Evolutionary conservation across 2,797 vertebrate genomes (phyloP), one percentile per base, ranked within the genome.

Genomic region (Crocidura indochinensis): DNA sequence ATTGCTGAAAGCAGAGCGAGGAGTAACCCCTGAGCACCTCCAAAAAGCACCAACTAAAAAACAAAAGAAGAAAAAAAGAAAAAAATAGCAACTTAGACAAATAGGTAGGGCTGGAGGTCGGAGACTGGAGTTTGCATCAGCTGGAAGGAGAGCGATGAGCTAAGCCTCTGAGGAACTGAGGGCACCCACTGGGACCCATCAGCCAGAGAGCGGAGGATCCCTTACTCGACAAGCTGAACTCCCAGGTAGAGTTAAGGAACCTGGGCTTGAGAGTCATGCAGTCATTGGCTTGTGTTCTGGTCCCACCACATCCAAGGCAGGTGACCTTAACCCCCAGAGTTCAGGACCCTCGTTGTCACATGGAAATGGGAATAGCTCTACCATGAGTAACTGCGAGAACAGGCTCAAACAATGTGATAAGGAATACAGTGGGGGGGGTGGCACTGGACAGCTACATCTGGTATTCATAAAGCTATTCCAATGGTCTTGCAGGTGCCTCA

Each of bases 51-150:
- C n/a, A 38, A 38, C 38, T 38, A 38, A 38, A 38, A 38, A 38
- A 38, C 2, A 38, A 38, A 38, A 38, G 38, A 38, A 38, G 38
- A 38, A 38, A 38, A 38, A 5, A 38, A 38, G 38, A 38, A 38
- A 38, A 38, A 38, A 38, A 38, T 38, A 2, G 38, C 38, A 38
- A 38, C 84, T 47, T 46, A 26, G 5, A 73, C 19, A 10, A 84
- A 68, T 29, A 29, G 64, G 68, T 1, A 19, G 84, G 8, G 8
- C 76, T 53, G 15, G 56, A 94, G 67, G 71, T 68, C 80, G 84
- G 90, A 88, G 71, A 49, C 79, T 75, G 47, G 47, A 62, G 10
- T 73, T 93, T 95, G 91, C 85, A 90, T 95, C 93, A 93, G n/a
- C 69, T 0, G 1, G 72, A 92, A 92, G 31, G 87, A 64, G 46